Evolutionary conservation across 2,888 invertebrate genomes (phyloP), one percentile per base, ranked within the genome.

Genomic region (Nomada goodeniana): DNA sequence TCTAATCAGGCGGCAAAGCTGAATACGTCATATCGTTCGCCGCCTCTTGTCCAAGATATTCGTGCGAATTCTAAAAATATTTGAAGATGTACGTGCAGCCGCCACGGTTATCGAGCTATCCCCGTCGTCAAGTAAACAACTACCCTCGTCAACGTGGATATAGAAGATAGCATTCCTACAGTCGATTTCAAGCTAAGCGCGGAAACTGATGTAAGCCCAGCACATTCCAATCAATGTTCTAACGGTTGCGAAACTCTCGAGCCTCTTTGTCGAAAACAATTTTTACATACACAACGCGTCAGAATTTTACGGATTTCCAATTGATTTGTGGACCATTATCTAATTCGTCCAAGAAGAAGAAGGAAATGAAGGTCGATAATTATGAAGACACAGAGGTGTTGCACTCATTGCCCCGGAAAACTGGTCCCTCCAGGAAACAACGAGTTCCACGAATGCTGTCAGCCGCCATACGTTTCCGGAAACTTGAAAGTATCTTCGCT

Each of bases 41-140:
- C 18, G n/a, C 18, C 7, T 53, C 18, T 0, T 53, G 53, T 18
- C n/a, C 53, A 2, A 52, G 20, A 26, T 57, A 42, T 36, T 47
- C 13, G 53, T 29, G 26, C 15, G 44, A 57, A 44, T 67, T 67
- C 52, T 52, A 53, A 59, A 65, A 69, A 69, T 50, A 70, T 53
- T 29, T 44, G 3, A 47, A 50, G 3, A 50, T 15, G 23, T 84
- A 76, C 69, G 29, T 75, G 50, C 63, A 42, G 29, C 59, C 13
- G 64, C 18, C 26, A 15, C 70, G 60, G 76, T 82, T 92, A 92
- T 92, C 83, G 92, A 92, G 86, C 90, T 89, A 89, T 84, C 79
- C 36, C 88, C 90, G 93, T 93, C 75, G 93, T 92, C 93, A 93
- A 93, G 93, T 86, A 93, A 93, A 93, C 92, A 93, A 91, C 69